Conservation (phyloP, 2,888 invertebrate species). For the Embidobia sp. region DNA sequence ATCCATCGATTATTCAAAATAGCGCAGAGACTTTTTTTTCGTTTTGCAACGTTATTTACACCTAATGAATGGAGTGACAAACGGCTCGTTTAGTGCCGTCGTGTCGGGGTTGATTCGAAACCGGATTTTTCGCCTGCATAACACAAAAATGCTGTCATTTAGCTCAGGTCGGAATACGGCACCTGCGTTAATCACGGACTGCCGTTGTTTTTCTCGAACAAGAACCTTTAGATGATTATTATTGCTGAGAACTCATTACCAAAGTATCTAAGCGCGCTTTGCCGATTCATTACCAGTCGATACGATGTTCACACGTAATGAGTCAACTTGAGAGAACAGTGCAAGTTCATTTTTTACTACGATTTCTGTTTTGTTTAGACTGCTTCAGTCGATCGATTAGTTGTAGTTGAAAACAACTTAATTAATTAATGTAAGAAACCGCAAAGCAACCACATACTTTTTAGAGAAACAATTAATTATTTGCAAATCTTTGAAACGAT, state of each 20-base stretch:
- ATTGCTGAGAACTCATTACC: constrained; percentile 16
- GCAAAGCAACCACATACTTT: no score
- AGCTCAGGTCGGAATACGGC: neutral
- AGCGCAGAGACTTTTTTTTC: constrained; percentile 28
- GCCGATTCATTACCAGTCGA: constrained; percentile 13
- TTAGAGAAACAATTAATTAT: no score
- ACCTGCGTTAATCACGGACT: constrained; percentile 25
- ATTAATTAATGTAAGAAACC: no score
- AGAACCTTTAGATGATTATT: constrained; percentile 13
- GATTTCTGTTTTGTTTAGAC: no score
- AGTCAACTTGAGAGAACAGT: no score
- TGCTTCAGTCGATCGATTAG: no score
- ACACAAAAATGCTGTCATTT: constrained; percentile 34
- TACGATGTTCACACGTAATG: no score
- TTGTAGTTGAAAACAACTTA: no score
- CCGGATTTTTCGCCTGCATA: constrained; percentile 40
- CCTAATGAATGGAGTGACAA: constrained; percentile 47
- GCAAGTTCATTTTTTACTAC: no score
- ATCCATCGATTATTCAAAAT: constrained; percentile 31
- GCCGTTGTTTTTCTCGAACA: constrained; percentile 20
- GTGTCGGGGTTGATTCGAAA: constrained; percentile 29
- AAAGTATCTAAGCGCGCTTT: constrained; percentile 20
- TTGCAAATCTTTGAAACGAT: no score
- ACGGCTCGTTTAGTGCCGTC: constrained; percentile 21
- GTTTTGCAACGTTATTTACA: constrained; percentile 26